phyloP scores from a whole-genome alignment of 2,888 invertebrate genomes.

The Amiota minor region DNA sequence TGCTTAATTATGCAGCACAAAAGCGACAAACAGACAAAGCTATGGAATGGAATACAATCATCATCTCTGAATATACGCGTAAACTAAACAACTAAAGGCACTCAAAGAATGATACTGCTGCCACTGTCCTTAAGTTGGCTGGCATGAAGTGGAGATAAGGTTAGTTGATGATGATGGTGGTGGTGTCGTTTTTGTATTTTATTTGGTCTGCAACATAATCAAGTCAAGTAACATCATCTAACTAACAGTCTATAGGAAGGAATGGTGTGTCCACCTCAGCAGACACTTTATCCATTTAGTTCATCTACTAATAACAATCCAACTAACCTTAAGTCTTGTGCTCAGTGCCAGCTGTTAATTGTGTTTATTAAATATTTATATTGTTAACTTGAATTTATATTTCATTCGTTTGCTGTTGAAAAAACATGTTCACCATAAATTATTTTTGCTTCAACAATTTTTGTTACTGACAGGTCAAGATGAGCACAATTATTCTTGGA shows the following conservation, averaged over 20 bases:
- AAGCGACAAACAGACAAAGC: neutral
- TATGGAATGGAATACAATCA: neutral
- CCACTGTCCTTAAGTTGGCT: neutral
- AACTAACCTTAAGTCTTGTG: no score
- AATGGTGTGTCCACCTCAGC: neutral
- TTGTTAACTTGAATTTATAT: neutral
- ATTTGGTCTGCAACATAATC: neutral
- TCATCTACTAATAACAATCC: no score
- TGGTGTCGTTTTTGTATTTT: slow-evolving; percentile 10
- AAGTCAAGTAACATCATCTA: neutral
- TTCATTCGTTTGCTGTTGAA: slow-evolving; percentile 5
- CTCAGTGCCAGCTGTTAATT: neutral
- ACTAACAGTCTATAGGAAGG: neutral
- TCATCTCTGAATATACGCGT: neutral
- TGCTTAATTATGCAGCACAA: slow-evolving; percentile 26
- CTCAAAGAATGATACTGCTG: neutral
- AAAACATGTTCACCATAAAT: no score
- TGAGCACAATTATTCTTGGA: no score
- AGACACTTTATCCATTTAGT: neutral
- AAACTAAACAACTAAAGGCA: neutral
- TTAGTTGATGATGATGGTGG: neutral
- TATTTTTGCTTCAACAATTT: no score
- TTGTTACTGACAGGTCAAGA: no score
- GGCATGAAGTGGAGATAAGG: neutral
- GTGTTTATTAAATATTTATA: slow-evolving; percentile 1